Conservation (phyloP, 1,140 invertebrate genomes). For the Tetramorium simillimum region DNA sequence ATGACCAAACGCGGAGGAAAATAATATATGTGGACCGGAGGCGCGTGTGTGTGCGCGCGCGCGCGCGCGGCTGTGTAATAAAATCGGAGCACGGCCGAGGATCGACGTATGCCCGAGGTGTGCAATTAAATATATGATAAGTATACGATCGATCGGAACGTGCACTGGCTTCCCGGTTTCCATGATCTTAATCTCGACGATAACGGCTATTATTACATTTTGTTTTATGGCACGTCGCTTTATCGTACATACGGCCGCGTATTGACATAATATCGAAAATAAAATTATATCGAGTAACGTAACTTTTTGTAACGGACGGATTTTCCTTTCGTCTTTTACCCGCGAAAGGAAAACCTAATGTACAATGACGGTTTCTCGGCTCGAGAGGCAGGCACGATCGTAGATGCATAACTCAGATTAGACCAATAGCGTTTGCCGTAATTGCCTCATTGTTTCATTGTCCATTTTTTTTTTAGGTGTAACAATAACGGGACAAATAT, state of each 20-base stretch:
- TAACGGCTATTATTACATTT: slow-evolving; percentile 7
- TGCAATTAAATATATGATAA: background rate
- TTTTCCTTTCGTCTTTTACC: slow-evolving; percentile 9
- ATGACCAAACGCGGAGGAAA: slow-evolving; percentile 38
- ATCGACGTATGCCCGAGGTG: background rate
- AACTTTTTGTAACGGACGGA: background rate
- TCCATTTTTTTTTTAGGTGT: slow-evolving; percentile 10
- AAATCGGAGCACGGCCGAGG: background rate
- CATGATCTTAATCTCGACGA: background rate
- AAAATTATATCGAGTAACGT: background rate
- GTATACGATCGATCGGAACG: slow-evolving; percentile 16
- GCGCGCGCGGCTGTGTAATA: background rate
- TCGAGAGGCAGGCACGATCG: background rate
- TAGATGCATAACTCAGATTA: slow-evolving; percentile 16
- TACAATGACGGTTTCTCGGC: background rate
- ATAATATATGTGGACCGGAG: slow-evolving; percentile 40
- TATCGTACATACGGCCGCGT: background rate
- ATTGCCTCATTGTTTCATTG: slow-evolving; percentile 52
- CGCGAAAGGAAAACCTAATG: background rate
- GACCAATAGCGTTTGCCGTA: background rate
- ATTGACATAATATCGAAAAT: background rate
- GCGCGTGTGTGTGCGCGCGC: too few relatives aligned
- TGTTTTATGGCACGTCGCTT: background rate
- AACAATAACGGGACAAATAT: slow-evolving; percentile 56
- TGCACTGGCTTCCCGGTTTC: background rate